A percentile compares a stretch with the other conserved stretches of the same genome.
Evolutionary conservation across 2,888 invertebrate species (phyloP).

Genomic region (Hydrotaea diabolus): DNA sequence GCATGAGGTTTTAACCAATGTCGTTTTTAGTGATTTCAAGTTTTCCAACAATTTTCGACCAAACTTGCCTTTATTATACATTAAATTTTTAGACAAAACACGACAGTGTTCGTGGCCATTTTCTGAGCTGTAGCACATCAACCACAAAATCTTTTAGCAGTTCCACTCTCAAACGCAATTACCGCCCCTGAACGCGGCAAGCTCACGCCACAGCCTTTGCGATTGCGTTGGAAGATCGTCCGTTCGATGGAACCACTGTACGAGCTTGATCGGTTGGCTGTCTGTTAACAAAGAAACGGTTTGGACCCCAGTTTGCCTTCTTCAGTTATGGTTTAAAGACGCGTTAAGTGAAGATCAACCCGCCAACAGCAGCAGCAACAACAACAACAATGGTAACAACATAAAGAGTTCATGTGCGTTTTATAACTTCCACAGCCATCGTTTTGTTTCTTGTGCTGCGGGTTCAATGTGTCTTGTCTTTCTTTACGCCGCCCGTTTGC

Average conservation of each 20-base stretch:
- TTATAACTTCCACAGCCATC: slow-evolving; percentile 9
- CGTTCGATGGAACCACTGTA: slow-evolving; percentile 14
- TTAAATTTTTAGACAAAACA: no score
- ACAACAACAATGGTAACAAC: neutral
- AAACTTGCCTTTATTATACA: no score
- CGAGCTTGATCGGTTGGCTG: neutral
- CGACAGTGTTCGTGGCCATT: no score
- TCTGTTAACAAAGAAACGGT: slow-evolving; percentile 1
- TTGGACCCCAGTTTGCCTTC: neutral
- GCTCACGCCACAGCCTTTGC: no score
- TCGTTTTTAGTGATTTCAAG: no score
- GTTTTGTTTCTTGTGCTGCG: slow-evolving; percentile 33
- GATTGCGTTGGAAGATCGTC: neutral
- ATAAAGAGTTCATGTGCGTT: slow-evolving; percentile 37
- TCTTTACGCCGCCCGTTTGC: neutral
- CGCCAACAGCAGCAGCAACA: neutral
- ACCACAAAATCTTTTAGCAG: no score
- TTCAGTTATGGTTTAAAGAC: slow-evolving; percentile 15
- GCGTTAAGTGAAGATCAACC: slow-evolving; percentile 39
- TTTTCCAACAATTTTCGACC: no score
- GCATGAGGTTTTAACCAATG: no score
- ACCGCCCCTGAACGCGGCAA: no score
- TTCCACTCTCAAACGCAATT: no score
- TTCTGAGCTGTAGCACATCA: no score
- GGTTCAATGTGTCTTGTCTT: slow-evolving; percentile 21